A percentile compares a stretch with the other conserved stretches of the same genome.
These are phyloP conservation scores for Entomobrya multifasciata DNA, from an alignment of 2,888 invertebrate genomes.

Conservation along the genomic window DNA sequence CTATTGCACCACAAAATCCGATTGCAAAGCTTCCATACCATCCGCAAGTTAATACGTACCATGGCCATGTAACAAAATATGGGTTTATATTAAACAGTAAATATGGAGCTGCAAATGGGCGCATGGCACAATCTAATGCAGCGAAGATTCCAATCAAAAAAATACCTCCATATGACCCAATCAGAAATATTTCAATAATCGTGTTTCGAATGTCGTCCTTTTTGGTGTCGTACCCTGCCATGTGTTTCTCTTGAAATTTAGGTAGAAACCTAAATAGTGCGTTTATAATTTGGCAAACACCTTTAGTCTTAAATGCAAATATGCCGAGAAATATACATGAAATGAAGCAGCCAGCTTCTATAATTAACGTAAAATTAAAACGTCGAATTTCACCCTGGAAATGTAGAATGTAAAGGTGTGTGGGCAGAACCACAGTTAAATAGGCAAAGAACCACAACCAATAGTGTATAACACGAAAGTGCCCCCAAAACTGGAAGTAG, in stretches of 20 bases:
- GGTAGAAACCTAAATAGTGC: not conserved
- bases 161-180: not conserved
- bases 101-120: not conserved
- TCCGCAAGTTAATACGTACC: not conserved
- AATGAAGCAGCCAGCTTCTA: not conserved
- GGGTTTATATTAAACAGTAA: not conserved
- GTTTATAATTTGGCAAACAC: not conserved
- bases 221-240: not conserved
- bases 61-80: not conserved
- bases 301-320: not conserved
- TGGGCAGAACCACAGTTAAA: not conserved
- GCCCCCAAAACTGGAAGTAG: not conserved
- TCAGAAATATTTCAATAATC: not conserved
- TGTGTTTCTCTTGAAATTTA: not conserved
- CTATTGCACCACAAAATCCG: not conserved
- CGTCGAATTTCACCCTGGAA: too few species aligned
- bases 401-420: too few species aligned
- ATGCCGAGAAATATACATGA: not conserved
- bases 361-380: not conserved
- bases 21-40: not conserved
- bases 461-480: not conserved
- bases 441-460: not conserved
- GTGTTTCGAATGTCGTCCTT: not conserved
- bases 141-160: not conserved
- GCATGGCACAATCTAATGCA: not conserved